These are phyloP conservation scores for Brachionus manjavacas DNA, from an alignment of 1,140 invertebrate genomes.

Conservation along the genomic window DNA sequence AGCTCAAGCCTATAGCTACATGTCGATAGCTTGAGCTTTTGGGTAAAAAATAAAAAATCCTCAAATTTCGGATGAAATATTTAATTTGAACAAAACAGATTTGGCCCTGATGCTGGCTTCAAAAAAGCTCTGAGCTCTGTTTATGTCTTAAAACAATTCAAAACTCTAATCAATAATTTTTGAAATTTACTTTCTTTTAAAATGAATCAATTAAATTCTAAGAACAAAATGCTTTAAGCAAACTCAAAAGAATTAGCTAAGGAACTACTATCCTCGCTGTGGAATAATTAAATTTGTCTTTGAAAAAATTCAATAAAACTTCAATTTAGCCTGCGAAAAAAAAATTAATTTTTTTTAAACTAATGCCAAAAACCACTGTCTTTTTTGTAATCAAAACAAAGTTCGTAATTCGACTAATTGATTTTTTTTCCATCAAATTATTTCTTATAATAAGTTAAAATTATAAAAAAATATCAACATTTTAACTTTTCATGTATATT, in stretches of 20 bases:
- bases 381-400: too few species aligned
- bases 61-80: not conserved
- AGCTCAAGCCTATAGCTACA: too few species aligned
- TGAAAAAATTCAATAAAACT: not conserved
- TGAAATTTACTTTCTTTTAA: not conserved
- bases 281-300: not conserved
- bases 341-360: not conserved
- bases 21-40: not conserved
- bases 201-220: not conserved
- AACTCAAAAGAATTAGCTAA: not conserved
- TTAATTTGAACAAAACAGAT: not conserved
- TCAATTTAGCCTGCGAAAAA: not conserved
- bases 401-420: too few species aligned
- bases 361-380: too few species aligned
- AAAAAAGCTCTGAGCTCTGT: not conserved
- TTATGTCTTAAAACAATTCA: not conserved
- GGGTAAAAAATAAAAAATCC: not conserved
- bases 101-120: not conserved
- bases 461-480: too few species aligned
- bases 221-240: not conserved
- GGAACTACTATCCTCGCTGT: not conserved
- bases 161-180: not conserved
- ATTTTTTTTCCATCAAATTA: too few species aligned
- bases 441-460: too few species aligned
- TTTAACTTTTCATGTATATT: too few species aligned